These are phyloP conservation scores for Phengaris arion DNA, from an alignment of 2,888 invertebrate genomes.

Conservation along the genomic window DNA sequence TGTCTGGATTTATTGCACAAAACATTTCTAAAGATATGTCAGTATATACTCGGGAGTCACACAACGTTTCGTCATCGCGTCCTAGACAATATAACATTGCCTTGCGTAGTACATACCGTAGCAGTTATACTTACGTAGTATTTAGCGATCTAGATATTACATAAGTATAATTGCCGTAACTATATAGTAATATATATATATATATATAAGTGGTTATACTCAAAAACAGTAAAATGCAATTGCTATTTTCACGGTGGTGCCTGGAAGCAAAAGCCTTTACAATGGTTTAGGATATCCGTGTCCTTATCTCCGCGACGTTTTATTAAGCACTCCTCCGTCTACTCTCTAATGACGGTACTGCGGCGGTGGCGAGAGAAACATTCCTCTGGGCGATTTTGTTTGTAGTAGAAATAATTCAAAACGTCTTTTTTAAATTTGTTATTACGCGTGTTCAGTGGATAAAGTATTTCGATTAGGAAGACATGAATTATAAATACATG, in stretches of 20 bases:
- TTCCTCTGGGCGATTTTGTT: conserved; percentile 24
- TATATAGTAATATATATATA: too few species aligned
- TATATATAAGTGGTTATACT: too few species aligned
- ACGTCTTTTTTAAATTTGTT: background rate
- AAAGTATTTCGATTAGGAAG: background rate
- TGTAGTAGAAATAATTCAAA: conserved; percentile 20
- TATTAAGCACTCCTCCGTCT: conserved; percentile 35
- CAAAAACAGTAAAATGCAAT: background rate
- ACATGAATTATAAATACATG: too few species aligned
- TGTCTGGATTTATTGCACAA: too few species aligned
- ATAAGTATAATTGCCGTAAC: too few species aligned
- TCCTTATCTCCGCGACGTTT: conserved; percentile 35
- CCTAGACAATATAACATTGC: too few species aligned
- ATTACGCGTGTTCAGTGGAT: conserved; percentile 9
- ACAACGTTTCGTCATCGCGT: too few species aligned
- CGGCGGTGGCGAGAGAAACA: conserved; percentile 29
- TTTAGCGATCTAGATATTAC: too few species aligned
- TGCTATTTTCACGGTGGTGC: background rate
- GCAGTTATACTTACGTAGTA: too few species aligned
- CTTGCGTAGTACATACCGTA: too few species aligned
- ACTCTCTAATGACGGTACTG: conserved; percentile 32
- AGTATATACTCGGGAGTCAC: too few species aligned
- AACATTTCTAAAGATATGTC: too few species aligned
- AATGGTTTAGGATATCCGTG: background rate
- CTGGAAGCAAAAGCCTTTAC: background rate